These are phyloP conservation scores for Lycaon pictus DNA, from an alignment of 2,113 vertebrate species.

Conservation along the genomic window DNA sequence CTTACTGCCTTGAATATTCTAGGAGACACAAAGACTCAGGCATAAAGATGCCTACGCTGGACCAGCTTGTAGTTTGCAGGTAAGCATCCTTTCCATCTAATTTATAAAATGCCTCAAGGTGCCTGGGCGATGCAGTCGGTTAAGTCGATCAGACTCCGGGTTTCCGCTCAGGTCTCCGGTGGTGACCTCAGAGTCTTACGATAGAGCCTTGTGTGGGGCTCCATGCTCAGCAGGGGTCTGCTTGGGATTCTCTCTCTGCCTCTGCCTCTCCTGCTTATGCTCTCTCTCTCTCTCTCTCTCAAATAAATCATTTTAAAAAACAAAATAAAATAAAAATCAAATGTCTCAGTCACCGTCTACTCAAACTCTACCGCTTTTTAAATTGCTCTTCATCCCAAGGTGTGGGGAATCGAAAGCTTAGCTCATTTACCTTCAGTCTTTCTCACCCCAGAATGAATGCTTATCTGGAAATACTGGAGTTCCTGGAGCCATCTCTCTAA, in stretches of 20 bases:
- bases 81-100: background rate
- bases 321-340: background rate
- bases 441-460: background rate
- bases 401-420: background rate
- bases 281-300: background rate
- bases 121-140: background rate
- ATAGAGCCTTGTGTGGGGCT: background rate
- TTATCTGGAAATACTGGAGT: background rate
- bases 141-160: background rate
- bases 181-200: background rate
- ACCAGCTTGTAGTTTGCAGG: background rate
- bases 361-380: background rate
- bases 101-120: background rate
- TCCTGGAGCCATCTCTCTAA: background rate
- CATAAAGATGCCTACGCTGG: background rate
- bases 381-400: background rate
- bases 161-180: background rate
- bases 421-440: background rate
- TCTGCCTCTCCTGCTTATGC: background rate
- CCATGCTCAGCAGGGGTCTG: background rate
- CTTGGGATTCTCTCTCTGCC: background rate
- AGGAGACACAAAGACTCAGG: background rate
- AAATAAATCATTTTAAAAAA: background rate
- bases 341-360: background rate
- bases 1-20: background rate